phyloP scores from a whole-genome alignment of 2,888 invertebrate genomes.

The Ephialtes manifestator region DNA sequence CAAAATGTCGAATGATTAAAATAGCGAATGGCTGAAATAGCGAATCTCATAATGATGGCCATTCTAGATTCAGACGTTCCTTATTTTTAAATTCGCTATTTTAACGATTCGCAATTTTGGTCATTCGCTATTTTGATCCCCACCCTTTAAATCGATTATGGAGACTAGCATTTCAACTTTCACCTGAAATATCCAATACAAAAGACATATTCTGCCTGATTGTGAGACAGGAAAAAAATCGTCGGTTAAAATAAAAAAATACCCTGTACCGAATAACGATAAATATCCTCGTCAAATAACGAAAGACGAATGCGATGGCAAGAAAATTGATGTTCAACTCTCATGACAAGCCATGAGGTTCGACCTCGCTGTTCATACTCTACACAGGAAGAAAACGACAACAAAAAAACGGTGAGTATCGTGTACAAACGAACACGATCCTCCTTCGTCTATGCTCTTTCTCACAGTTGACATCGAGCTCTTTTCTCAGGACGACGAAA shows the following conservation, averaged over 20 bases:
- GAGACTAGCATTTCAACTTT: no score
- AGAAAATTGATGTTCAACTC: slow-evolving; percentile 64
- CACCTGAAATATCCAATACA: no score
- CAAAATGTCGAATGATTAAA: no score
- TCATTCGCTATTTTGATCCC: no score
- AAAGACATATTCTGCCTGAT: no score
- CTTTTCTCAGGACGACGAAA: slow-evolving; percentile 51
- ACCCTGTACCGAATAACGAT: not conserved
- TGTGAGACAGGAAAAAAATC: no score
- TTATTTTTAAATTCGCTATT: no score
- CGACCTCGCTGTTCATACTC: not conserved
- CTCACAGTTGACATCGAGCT: slow-evolving; percentile 50
- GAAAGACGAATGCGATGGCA: slow-evolving; percentile 18
- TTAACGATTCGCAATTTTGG: no score
- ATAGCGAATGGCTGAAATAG: no score
- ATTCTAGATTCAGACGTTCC: no score
- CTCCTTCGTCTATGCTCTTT: slow-evolving; percentile 47
- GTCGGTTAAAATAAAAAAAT: not conserved
- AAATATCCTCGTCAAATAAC: not conserved
- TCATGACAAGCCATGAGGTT: slow-evolving; percentile 25
- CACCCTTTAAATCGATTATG: no score
- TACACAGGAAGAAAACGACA: not conserved
- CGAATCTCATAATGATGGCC: no score
- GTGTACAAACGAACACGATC: slow-evolving; percentile 61
- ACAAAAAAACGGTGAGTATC: slow-evolving; percentile 39